A percentile compares a stretch with the other conserved stretches of the same genome.
phyloP scores from a whole-genome alignment of 2,113 vertebrate genomes.

The Thinocorus orbignyianus region DNA sequence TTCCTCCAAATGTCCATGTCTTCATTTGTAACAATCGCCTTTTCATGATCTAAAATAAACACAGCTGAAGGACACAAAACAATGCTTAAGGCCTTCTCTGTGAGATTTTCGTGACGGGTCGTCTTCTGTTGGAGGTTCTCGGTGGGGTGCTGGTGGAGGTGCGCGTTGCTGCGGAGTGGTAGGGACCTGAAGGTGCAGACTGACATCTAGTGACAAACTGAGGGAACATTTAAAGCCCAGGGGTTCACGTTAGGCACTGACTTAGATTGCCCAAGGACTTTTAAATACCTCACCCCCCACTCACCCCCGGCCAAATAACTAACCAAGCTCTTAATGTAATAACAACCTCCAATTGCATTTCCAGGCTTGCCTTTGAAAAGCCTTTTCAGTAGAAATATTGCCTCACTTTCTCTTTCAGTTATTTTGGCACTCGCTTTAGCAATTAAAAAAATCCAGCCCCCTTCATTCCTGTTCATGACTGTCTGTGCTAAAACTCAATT shows the following conservation, averaged over 20 bases:
- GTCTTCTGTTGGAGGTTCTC: not conserved
- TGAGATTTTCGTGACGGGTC: rapidly evolving
- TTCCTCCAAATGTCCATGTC: not conserved
- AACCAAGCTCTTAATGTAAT: not conserved
- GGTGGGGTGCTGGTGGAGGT: not conserved
- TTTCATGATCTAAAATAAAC: slow-evolving; percentile 28
- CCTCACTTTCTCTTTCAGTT: not conserved
- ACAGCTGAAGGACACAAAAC: not conserved
- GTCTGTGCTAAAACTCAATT: slow-evolving; percentile 14
- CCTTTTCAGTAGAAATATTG: not conserved
- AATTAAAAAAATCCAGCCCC: not conserved
- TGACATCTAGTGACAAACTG: slow-evolving; percentile 59
- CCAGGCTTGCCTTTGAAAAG: not conserved
- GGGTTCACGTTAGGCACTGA: not conserved
- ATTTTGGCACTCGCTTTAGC: not conserved
- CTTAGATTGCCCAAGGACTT: not conserved
- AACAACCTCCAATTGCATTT: not conserved
- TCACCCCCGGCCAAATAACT: not conserved
- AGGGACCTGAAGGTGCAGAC: not conserved
- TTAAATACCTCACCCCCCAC: not conserved
- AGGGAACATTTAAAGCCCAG: not conserved
- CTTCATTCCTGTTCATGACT: not conserved
- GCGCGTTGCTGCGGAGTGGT: too few relatives aligned
- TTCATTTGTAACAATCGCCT: not conserved
- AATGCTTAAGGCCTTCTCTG: not conserved